Conservation (phyloP, 2,888 invertebrate species). For the Hydrotaea diabolus region DNA sequence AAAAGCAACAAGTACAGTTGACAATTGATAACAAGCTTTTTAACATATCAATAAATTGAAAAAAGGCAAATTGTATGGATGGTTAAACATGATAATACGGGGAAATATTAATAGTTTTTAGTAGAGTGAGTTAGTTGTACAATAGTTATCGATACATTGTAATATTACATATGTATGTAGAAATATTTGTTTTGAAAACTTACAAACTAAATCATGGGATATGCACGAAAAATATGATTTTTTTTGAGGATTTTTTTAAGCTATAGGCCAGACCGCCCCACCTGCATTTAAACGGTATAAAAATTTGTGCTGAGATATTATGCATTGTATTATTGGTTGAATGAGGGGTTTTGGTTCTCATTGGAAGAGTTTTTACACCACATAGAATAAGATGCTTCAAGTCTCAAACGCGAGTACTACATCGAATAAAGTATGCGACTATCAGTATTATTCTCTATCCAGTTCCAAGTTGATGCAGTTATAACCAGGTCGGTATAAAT, state of each 20-base stretch:
- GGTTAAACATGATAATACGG: slow-evolving; percentile 34
- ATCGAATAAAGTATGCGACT: no score
- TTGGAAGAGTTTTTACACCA: no score
- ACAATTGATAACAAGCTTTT: slow-evolving; percentile 53
- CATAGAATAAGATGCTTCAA: no score
- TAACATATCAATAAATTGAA: slow-evolving; percentile 35
- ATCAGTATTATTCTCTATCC: no score
- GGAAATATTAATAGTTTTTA: slow-evolving; percentile 2
- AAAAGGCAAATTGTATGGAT: slow-evolving; percentile 51
- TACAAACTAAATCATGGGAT: slow-evolving; percentile 70
- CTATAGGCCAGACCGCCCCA: neutral
- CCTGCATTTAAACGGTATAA: no score
- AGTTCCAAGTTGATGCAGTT: no score
- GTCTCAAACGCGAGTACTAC: no score
- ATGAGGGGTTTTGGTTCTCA: no score
- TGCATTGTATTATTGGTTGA: no score
- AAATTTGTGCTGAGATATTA: no score
- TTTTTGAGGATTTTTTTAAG: neutral
- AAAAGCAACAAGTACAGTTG: slow-evolving; percentile 10
- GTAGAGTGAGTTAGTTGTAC: slow-evolving; percentile 24
- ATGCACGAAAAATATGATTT: slow-evolving; percentile 42
- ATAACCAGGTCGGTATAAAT: no score
- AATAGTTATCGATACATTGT: slow-evolving; percentile 38
- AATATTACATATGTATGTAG: slow-evolving; percentile 53
- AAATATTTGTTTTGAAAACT: slow-evolving; percentile 64